phyloP scores from a whole-genome alignment of 2,888 invertebrate genomes.

The Drosophila mayaguana region DNA sequence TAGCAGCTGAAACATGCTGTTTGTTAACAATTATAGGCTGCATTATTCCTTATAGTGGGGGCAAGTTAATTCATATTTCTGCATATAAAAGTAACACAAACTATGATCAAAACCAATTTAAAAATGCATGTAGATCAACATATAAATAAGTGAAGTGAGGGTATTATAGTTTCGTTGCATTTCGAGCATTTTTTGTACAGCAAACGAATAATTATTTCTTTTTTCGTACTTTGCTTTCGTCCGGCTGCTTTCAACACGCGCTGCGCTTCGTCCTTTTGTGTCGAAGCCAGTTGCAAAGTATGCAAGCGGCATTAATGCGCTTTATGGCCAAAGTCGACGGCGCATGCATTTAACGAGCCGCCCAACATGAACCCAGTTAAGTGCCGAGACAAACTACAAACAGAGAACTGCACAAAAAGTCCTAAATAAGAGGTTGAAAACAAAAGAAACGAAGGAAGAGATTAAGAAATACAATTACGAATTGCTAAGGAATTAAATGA shows the following conservation, averaged over 20 bases:
- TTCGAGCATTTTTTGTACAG: background rate
- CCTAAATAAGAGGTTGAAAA: conserved; percentile 9
- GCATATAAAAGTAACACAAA: background rate
- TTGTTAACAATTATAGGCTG: background rate
- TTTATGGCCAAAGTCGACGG: conserved; percentile 60
- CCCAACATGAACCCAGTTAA: conserved; percentile 19
- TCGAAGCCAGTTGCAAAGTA: conserved; percentile 27
- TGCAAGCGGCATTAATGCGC: conserved; percentile 62
- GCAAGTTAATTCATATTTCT: background rate
- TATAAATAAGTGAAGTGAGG: background rate
- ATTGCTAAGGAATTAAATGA: background rate
- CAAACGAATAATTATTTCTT: conserved; percentile 26
- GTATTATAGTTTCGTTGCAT: conserved; percentile 4
- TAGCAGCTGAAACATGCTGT: fast-evolving
- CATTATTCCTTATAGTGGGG: background rate
- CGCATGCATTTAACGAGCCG: conserved; percentile 65
- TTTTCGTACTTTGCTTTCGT: conserved; percentile 25
- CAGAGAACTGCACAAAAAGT: conserved; percentile 15
- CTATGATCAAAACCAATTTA: too few relatives aligned
- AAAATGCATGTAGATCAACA: background rate
- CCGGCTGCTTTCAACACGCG: conserved; percentile 13
- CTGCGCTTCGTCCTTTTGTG: too few relatives aligned
- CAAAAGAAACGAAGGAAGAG: background rate
- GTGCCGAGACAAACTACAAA: conserved; percentile 8
- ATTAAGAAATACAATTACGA: conserved; percentile 10